Base-by-base conservation (phyloP, 2,888 invertebrate species). In the Scelioninae gen. 2 region DNA sequence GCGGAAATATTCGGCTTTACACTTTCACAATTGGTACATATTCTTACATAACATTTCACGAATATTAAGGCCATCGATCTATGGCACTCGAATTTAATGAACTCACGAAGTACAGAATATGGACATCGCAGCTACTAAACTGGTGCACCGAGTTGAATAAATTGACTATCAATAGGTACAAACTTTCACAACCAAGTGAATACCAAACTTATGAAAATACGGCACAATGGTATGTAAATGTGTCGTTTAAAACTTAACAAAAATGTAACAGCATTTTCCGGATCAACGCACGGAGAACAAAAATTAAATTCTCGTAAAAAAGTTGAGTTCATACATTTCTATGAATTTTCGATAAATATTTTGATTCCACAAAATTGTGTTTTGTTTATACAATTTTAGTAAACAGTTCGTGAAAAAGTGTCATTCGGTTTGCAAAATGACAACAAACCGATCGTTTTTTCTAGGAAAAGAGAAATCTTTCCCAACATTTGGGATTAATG, bases 31-130 rank as follows among this genome's bases (percentile, higher is more conserved):
- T 18, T 41, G 41, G 41, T 41, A 18, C 18, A 41, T 41, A 41
- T 41, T 41, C 41, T 41, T 41, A 41, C 10, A 10, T 41, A 41
- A 41, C 41, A 41, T 41, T 18, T 41, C 10, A 18, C 41, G 18
- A 41, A 41, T 41, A 41, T 41, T 41, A 41, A 41, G 41, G 41
- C 9, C 41, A 41, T 41, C 41, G 41, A 41, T 41, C 41, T 41
- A 18, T 18, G 41, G 18, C 9, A 41, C 18, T 18, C 16, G 41
- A 41, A 41, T 41, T 41, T 41, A 41, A 41, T 41, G 41, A 41
- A 41, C 41, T 41, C 41, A 41, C 41, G 41, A 41, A 41, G 41
- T n/a, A 15, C 37, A 7, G 37, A 37, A 37, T 37, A 37, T 37
- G 37, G 13, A 13, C 37, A 33, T 7, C n/a, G 7, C 31, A 31